Evolutionary conservation across 1,140 invertebrate genomes (phyloP), one percentile per base, ranked within the genome.

Genomic region (Geopemphigus sp.): DNA sequence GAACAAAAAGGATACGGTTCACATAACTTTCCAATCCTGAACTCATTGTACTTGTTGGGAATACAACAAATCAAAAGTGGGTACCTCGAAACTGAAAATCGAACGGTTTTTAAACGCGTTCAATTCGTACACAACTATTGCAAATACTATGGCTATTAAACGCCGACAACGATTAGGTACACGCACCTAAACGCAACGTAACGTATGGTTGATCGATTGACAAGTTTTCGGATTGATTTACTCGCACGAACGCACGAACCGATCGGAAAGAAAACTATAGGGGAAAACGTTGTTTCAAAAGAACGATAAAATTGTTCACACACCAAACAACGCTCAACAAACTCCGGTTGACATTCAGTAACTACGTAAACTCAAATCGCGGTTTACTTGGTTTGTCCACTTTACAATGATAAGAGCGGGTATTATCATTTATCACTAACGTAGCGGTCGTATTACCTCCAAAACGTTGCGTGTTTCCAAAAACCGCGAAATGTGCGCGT

Each of bases 1-100:
- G 15, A 54, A 39, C 24, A 88, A 91, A n/a, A n/a, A 91, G 89
- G 89, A 91, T 92, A 91, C 90, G 92, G 86, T 95, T 95, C 3
- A 95, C 91, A 84, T 94, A 95, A 81, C 91, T 91, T 86, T 95
- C 94, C 81, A 95, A 86, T 76, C 73, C 73, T 22, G 73, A 76
- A 57, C 73, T 76, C 73, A 76, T 76, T 57, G 54, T 76, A 45
- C 15, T 68, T 24, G 0, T 68, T 12, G 17, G 45, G 24, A 68
- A 24, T 68, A 66, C 45, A 24, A 8, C 3, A 24, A 68, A 68
- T 10, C 24, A 24, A 24, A 17, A 47, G 15, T 47, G 12, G 45
- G n/a, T 22, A 57, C 24, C 63, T 64, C 10, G 22, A 47, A 24
- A 5, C 64, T 68, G 39, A 47, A 68, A 68, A 68, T 50, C 10